Evolutionary conservation across 2,797 vertebrate genomes (phyloP), one percentile per base, ranked within the genome.

Genomic region (Avahi laniger): DNA sequence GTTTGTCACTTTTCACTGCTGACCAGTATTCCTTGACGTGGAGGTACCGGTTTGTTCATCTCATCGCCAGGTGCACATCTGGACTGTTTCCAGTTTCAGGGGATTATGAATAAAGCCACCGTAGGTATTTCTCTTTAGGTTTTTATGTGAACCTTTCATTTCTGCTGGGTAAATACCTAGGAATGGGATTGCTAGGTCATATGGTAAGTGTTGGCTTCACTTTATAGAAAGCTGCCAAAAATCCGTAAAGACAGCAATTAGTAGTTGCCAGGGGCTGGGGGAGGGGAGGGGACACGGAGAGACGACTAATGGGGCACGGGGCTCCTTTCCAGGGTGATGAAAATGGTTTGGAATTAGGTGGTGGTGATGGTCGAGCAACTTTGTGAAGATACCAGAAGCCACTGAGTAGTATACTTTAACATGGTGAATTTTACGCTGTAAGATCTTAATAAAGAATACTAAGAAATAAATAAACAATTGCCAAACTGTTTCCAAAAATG

Each of bases 401-500:
- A 73, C 46, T 1, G 8, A 65, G 22, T 2, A 52, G 18, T 13
- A 18, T 22, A 80, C 38, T 48, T 50, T 30, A 43, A 86, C 48
- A 81, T 2, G 28, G 81, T 43, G 73, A 86, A 63, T 75, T 35
- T 50, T 50, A 86, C 7, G 17, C n/a, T 50, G 33, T 59, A 17
- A 35, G 15, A 54, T 22, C 35, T 28, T 70, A 43, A 61, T 30
- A 54, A 75, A 76, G 35, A 65, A 35, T 57, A 30, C 4, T 69
- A 67, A 50, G 52, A 48, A 48, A 65, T 35, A n/a, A 85, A 86
- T n/a, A 83, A 67, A 41, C 61, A 61, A 75, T 5, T 48, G 67
- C 86, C 79, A 89, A 67, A 38, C 65, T 65, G 7, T 75, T 84
- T 72, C 70, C 57, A 80, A 75, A 92, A 76, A 35, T 10, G 67